Conservation (phyloP, 2,113 vertebrate species). For the Apodemus speciosus region DNA sequence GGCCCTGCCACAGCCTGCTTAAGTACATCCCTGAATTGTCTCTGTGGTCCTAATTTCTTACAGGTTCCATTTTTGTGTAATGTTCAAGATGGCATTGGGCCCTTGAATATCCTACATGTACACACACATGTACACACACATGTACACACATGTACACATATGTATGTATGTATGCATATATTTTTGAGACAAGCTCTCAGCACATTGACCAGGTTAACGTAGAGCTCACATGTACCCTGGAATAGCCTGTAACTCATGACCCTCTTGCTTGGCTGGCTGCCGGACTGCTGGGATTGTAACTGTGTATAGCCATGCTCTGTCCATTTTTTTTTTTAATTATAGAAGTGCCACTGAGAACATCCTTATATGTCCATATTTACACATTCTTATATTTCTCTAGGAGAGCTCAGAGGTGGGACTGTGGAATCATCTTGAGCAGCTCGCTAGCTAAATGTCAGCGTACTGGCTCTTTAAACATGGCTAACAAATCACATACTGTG, state of each 20-base stretch:
- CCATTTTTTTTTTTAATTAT: background rate
- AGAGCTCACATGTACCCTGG: no score
- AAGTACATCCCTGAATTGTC: background rate
- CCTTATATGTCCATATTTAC: background rate
- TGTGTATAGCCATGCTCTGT: background rate
- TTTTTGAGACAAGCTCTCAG: background rate
- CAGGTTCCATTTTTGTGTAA: background rate
- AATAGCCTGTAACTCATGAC: background rate
- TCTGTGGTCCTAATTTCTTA: background rate
- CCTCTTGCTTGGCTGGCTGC: background rate
- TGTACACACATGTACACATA: background rate
- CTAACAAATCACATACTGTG: background rate
- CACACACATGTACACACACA: no score
- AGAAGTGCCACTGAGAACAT: background rate
- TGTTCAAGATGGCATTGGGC: background rate
- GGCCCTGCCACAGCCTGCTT: background rate
- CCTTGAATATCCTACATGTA: background rate
- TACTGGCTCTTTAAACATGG: background rate
- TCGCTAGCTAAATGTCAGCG: background rate
- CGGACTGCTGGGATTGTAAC: background rate
- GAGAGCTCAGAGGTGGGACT: background rate
- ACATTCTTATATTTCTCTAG: background rate
- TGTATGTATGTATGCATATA: background rate
- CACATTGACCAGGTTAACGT: background rate
- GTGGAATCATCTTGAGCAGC: background rate